Percentiles rank a stretch among this genome's conserved stretches.
phyloP scores from a whole-genome alignment of 2,888 invertebrate genomes.

The Drosophila mulleri region DNA sequence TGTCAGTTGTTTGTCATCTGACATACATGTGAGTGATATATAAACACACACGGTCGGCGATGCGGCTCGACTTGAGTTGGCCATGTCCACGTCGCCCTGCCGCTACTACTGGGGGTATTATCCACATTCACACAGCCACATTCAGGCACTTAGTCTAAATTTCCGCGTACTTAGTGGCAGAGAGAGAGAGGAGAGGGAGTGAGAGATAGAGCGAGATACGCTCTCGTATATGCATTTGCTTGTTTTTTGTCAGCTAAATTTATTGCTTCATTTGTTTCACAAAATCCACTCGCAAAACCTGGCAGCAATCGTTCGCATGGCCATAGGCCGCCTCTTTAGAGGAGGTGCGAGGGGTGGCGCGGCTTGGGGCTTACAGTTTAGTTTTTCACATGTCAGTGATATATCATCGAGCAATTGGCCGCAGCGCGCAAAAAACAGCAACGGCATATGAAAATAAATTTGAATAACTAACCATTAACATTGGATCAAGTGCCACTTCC shows the following conservation, averaged over 20 bases:
- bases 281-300: slow-evolving; percentile 54
- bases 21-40: slow-evolving; percentile 84
- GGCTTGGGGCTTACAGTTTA: slow-evolving; percentile 41
- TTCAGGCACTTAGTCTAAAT: slow-evolving; percentile 73
- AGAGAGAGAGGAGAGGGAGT: not conserved
- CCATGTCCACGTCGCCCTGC: slow-evolving; percentile 50
- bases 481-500: slow-evolving; percentile 63
- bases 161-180: slow-evolving; percentile 68
- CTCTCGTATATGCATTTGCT: slow-evolving; percentile 58
- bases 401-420: slow-evolving; percentile 69
- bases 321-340: slow-evolving; percentile 32
- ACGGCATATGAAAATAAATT: slow-evolving; percentile 37
- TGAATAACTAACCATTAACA: slow-evolving; percentile 39
- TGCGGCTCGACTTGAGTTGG: slow-evolving; percentile 53
- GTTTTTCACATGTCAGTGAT: slow-evolving; percentile 81
- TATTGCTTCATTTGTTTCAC: slow-evolving; percentile 83
- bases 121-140: slow-evolving; percentile 47
- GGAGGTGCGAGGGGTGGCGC: not conserved
- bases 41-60: slow-evolving; percentile 74
- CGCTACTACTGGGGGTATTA: slow-evolving; percentile 41
- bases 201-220: not conserved
- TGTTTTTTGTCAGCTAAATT: slow-evolving; percentile 83
- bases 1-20: slow-evolving; percentile 84
- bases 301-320: slow-evolving; percentile 8
- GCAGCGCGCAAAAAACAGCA: slow-evolving; percentile 17